Conservation (phyloP, 2,888 invertebrate species). For the Napeogenes sylphis region DNA sequence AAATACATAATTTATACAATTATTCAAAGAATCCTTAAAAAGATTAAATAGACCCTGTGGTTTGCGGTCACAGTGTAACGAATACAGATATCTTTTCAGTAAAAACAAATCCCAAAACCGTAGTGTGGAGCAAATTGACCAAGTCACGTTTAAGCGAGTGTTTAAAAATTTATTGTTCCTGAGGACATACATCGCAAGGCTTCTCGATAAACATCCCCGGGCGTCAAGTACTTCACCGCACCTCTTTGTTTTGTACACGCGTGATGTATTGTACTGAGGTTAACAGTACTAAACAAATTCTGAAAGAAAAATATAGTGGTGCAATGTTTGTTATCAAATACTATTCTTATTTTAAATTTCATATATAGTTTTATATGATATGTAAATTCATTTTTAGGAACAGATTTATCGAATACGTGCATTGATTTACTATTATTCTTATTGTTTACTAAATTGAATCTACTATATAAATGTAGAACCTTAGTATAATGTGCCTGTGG, state of each 20-base stretch:
- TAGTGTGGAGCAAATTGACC: neutral
- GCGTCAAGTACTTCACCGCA: conserved; percentile 43
- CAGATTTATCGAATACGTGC: no score
- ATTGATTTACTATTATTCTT: no score
- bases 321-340: neutral
- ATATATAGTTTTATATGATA: no score
- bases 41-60: no score
- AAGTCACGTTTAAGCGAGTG: conserved; percentile 30
- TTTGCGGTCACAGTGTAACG: no score
- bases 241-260: conserved; percentile 49
- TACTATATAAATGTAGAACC: no score
- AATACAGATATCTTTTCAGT: no score
- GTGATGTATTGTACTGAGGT: conserved; percentile 42
- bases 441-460: no score
- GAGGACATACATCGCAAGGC: conserved; percentile 52
- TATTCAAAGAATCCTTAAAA: no score
- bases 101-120: neutral
- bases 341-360: neutral
- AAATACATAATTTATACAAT: no score
- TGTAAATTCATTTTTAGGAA: no score
- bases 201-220: conserved; percentile 65
- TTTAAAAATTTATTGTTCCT: conserved; percentile 62
- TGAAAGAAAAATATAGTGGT: neutral
- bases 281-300: conserved; percentile 17
- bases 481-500: no score